phyloP scores from a whole-genome alignment of 37 sponge, comb jelly and placozoan genomes.

The Oscarella lobularis region DNA sequence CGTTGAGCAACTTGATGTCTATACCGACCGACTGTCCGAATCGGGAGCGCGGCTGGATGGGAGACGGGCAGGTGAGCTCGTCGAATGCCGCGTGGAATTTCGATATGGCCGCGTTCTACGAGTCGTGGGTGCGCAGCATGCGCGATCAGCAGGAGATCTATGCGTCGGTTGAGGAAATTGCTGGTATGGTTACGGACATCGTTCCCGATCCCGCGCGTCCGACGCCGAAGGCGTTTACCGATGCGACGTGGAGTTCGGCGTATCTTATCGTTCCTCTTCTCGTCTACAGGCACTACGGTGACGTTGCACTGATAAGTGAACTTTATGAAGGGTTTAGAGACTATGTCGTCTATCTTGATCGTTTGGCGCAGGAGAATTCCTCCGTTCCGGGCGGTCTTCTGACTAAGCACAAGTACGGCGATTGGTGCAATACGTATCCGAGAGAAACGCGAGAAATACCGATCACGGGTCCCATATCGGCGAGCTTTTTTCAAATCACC shows the following conservation, averaged over 20 bases:
- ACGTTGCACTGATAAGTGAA: not conserved
- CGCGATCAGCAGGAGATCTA: not conserved
- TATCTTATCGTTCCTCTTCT: not conserved
- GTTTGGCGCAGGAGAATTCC: too few relatives aligned
- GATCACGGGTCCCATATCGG: not conserved
- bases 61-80: not conserved
- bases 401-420: not conserved
- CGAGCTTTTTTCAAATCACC: not conserved
- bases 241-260: not conserved
- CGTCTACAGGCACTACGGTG: not conserved
- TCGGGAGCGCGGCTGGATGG: conserved; percentile 7
- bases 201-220: too few relatives aligned
- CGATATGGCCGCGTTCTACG: conserved; percentile 5
- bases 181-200: too few relatives aligned
- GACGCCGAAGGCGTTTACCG: too few relatives aligned
- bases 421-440: not conserved
- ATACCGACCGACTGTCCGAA: conserved; percentile 7
- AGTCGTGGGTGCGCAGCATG: not conserved
- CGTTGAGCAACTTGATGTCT: not conserved
- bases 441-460: not conserved
- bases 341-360: not conserved
- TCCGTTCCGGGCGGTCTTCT: not conserved
- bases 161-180: too few relatives aligned
- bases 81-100: not conserved
- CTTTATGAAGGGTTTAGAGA: not conserved